phyloP scores from a whole-genome alignment of 1,140 invertebrate species.

The Helicoverpa zea region DNA sequence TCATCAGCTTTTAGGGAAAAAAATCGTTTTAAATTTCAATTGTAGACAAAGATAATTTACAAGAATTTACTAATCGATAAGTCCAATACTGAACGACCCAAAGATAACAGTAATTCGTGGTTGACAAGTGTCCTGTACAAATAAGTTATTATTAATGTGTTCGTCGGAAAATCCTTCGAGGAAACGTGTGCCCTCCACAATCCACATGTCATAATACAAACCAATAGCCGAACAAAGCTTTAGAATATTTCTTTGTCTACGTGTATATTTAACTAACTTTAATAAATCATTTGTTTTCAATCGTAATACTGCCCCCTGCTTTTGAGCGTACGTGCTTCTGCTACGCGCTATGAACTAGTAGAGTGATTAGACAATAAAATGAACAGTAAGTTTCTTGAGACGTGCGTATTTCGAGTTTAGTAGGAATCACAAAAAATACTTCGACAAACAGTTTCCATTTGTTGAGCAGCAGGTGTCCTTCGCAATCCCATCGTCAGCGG shows the following conservation, averaged over 20 bases:
- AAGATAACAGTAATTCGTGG: no score
- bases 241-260: neutral
- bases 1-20: no score
- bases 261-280: slow-evolving; percentile 2
- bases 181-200: neutral
- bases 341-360: slow-evolving; percentile 26
- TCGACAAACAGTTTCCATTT: slow-evolving; percentile 75
- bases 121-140: no score
- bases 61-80: no score
- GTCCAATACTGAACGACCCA: no score
- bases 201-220: neutral
- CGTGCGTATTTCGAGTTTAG: slow-evolving; percentile 39
- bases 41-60: no score
- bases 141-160: no score
- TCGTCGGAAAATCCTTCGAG: neutral
- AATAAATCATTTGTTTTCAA: slow-evolving; percentile 27
- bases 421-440: slow-evolving; percentile 59
- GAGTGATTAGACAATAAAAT: slow-evolving; percentile 31
- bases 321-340: slow-evolving; percentile 32
- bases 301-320: slow-evolving; percentile 14
- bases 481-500: slow-evolving; percentile 78
- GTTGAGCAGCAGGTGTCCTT: slow-evolving; percentile 79
- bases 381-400: slow-evolving; percentile 31
- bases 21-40: no score
- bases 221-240: neutral